Evolutionary conservation across 2,888 invertebrate genomes (phyloP), one percentile per base, ranked within the genome.

Genomic region (Chaetogeoica ovagalla): DNA sequence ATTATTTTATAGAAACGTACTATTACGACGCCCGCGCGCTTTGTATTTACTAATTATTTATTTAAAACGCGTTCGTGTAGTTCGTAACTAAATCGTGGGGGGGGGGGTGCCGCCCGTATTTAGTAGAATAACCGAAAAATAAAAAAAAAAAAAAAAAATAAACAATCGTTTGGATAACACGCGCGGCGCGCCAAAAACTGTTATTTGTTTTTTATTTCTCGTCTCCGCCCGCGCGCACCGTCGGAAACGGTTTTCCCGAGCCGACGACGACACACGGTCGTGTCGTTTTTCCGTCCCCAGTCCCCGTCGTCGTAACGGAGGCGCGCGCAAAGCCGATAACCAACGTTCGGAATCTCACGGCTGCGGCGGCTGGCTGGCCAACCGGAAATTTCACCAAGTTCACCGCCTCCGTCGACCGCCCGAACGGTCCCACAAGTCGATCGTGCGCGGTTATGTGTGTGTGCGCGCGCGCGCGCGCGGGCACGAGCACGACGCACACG

Each of bases 311-410:
- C 21, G 23, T n/a, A 23, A 19, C 63, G 37, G 15, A 21, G 55
- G 1, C 70, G 23, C n/a, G 39, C 37, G 55, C 62, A n/a, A 11
- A 48, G 13, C 73, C 62, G 63, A 72, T 72, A 72, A 72, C 48
- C 48, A 43, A 43, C 72, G 60, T 72, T 72, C 17, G 72, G 72
- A 72, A 60, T 72, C 72, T 60, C 57, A 60, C 69, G 39, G 39
- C 48, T 63, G 62, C 63, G 73, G 13, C 75, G 52, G 60, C 66
- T 60, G 70, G 70, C n/a, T n/a, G 77, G 70, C 60, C 70, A 79
- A 79, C 79, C 79, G 79, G 79, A 79, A 79, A 79, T 79, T 79
- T 79, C 79, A 79, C 79, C 79, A 79, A 79, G 79, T 71, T 79
- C 79, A 79, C 70, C 79, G 62, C 70, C 68, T 19, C 68, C 75